Evolutionary conservation across 2,888 invertebrate genomes (phyloP), one percentile per base, ranked within the genome.

Genomic region (Meghimatium bilineatum): DNA sequence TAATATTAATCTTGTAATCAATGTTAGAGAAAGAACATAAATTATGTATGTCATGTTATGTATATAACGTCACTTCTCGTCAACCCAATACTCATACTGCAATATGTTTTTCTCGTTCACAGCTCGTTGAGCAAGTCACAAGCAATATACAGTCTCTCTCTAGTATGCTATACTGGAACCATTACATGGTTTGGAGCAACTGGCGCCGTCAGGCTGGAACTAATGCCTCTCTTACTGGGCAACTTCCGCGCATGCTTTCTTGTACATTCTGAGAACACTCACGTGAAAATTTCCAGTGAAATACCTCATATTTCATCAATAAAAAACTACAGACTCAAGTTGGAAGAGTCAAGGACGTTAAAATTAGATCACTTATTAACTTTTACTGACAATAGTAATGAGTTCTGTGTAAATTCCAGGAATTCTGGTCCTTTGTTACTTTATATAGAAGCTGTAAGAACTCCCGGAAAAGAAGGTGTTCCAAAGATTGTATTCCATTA

Each of bases 171-270:
- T 74, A 75, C 80, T 20, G 84, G 84, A 29, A 67, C 84, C 23
- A 80, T 84, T 56, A 75, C 84, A 3, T 84, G 84, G 84, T 84
- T 80, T 74, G 84, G 67, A 56, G 84, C 80, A 52, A 60, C 49
- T 14, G 84, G 84, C 0, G 84, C 74, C 12, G 72, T 84, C 20
- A 63, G 79, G 10, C 14, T 84, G 29, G 80, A 84, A 67, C 56
- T 84, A 49, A 80, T 71, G 44, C 84, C 84, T 3, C 78, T 84
- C 20, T n/a, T 75, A 2, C 63, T 52, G n/a, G 79, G 79, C 17
- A 63, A 36, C 56, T 84, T 80, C 80, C 56, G 75, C 12, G 75
- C 84, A 12, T 84, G 84, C 52, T 84, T 84, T 34, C 10, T 84
- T 14, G 80, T 49, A 8, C 49, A 79, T 17, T 49, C 80, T n/a